Percentiles rank a stretch among this genome's conserved stretches.
phyloP scores from a whole-genome alignment of 2,113 vertebrate species.

The Axis porcinus region DNA sequence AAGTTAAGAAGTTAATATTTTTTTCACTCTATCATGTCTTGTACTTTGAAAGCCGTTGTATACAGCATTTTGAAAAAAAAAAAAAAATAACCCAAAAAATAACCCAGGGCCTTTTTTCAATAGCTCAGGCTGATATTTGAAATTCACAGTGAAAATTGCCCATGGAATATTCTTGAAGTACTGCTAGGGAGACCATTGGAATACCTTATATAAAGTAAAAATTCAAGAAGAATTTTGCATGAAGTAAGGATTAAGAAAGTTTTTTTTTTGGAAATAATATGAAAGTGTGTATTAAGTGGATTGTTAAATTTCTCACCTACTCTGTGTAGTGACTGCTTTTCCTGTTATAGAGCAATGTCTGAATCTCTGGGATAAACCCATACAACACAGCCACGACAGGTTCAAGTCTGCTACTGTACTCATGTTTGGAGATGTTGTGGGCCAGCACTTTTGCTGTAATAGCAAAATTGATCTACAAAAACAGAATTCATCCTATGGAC shows the following conservation, averaged over 20 bases:
- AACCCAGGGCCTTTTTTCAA: not conserved
- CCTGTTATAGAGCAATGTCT: not conserved
- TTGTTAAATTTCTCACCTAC: not conserved
- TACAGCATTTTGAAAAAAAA: not conserved
- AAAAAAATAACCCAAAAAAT: not conserved
- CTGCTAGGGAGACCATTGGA: not conserved
- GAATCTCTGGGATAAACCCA: not conserved
- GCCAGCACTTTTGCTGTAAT: not conserved
- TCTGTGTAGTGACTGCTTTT: not conserved
- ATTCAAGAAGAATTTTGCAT: not conserved
- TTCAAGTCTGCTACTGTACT: not conserved
- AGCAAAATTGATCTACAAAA: not conserved
- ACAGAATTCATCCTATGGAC: not conserved
- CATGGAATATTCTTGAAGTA: not conserved
- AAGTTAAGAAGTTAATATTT: constrained; percentile 10
- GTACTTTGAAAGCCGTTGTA: not conserved
- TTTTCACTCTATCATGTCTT: not conserved
- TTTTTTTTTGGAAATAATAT: not conserved
- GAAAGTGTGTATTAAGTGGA: not conserved
- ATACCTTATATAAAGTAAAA: not conserved
- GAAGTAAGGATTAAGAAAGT: not conserved
- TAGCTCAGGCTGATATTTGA: not conserved
- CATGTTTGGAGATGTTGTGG: not conserved
- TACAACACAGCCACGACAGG: not conserved
- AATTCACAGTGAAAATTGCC: not conserved